These are phyloP conservation scores for Chloropsis hardwickii DNA, from an alignment of 2,113 vertebrate genomes.

Conservation along the genomic window DNA sequence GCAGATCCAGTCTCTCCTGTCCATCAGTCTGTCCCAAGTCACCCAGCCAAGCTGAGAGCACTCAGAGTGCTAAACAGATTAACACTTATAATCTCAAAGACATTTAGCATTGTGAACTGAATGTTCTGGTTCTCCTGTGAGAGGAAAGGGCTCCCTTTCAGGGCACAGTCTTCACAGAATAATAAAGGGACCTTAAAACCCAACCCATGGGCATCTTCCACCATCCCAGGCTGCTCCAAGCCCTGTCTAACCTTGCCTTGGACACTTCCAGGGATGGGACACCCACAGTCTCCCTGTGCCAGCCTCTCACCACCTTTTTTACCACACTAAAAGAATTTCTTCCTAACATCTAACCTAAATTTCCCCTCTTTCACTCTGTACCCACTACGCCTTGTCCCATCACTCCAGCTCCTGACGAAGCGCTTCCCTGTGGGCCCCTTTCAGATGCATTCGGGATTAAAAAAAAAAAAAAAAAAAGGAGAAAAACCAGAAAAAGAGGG, in stretches of 20 bases:
- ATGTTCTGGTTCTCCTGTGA: background rate
- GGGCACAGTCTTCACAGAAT: background rate
- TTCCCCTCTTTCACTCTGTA: background rate
- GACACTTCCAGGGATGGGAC: background rate
- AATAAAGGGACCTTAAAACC: background rate
- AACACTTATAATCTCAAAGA: background rate
- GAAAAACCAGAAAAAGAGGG: rapidly evolving
- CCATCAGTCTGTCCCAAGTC: rapidly evolving
- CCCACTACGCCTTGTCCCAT: background rate
- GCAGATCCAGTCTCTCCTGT: background rate
- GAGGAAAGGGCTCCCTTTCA: background rate
- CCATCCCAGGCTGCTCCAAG: background rate
- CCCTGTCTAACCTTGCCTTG: background rate
- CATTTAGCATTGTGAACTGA: background rate
- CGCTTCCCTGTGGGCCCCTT: background rate
- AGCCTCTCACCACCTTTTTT: background rate
- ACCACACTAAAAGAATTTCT: background rate
- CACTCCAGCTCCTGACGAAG: background rate
- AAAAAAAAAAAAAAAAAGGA: no score
- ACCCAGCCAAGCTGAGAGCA: background rate
- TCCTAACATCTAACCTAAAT: no score
- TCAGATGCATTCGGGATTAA: background rate
- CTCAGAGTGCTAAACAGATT: background rate
- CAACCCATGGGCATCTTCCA: background rate
- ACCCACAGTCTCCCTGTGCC: background rate